Conservation (phyloP, 2,797 vertebrate genomes). For the Eulemur mongoz region DNA sequence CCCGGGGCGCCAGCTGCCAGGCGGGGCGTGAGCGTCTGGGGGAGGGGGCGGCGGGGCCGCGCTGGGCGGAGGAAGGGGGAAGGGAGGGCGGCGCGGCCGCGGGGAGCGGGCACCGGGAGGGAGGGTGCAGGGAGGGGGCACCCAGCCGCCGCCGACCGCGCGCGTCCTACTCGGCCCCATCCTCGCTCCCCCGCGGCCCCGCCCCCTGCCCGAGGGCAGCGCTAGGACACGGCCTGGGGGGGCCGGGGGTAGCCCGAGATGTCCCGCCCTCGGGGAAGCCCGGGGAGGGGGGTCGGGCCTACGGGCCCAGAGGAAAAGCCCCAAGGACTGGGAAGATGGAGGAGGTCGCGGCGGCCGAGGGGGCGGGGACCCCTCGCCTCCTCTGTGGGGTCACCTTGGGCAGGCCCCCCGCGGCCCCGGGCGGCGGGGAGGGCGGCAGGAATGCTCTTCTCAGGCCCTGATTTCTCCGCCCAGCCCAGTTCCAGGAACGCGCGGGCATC, state of each 20-base stretch:
- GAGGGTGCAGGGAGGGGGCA: background rate
- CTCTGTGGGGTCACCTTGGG: slow-evolving; percentile 76
- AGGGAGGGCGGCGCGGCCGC: background rate
- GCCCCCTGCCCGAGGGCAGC: slow-evolving; percentile 71
- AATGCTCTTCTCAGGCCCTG: slow-evolving; percentile 42
- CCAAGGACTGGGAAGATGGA: slow-evolving; percentile 14
- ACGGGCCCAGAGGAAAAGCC: slow-evolving; percentile 45
- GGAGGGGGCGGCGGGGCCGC: slow-evolving; percentile 54
- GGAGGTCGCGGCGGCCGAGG: slow-evolving; percentile 12
- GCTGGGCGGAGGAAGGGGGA: slow-evolving; percentile 32
- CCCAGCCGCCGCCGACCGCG: background rate
- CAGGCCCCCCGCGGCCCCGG: slow-evolving; percentile 51
- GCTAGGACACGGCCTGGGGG: slow-evolving; percentile 58
- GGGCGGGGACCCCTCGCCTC: slow-evolving; percentile 56
- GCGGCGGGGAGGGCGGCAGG: slow-evolving; percentile 14
- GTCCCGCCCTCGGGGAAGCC: slow-evolving; percentile 70
- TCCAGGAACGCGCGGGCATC: slow-evolving; percentile 65
- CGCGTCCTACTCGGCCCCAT: slow-evolving; percentile 5
- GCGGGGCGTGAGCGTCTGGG: slow-evolving; percentile 62
- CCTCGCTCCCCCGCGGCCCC: slow-evolving; percentile 44
- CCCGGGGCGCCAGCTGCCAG: slow-evolving; percentile 80
- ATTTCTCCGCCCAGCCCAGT: slow-evolving; percentile 61
- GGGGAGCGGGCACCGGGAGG: slow-evolving; percentile 9
- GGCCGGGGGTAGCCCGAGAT: background rate
- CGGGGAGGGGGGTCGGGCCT: slow-evolving; percentile 12